phyloP scores from a whole-genome alignment of 64 coral and sea anemone species.

The Cladopsammia gracilis region DNA sequence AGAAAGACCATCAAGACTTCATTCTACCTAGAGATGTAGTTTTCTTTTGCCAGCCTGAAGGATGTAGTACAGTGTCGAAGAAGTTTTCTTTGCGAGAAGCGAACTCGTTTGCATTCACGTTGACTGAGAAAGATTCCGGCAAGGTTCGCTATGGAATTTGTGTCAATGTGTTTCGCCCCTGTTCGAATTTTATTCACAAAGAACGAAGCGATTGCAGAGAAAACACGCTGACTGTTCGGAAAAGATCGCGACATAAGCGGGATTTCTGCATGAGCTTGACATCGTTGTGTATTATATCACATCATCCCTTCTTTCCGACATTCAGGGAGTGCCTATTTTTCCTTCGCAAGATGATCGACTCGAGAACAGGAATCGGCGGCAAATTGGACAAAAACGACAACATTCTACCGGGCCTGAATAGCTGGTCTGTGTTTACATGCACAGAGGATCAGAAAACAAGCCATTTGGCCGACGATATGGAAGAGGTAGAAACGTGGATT shows the following conservation, averaged over 20 bases:
- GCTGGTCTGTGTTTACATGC: conserved; percentile 97
- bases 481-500: conserved; percentile 94
- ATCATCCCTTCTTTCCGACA: conserved; percentile 98
- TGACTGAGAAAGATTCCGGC: conserved; percentile 95
- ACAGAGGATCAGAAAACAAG: conserved; percentile 93
- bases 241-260: conserved; percentile 78
- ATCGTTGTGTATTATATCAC: conserved; percentile 93
- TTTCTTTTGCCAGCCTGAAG: conserved; percentile 99
- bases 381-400: conserved; percentile 92
- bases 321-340: conserved; percentile 98
- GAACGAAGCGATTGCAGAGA: conserved; percentile 61
- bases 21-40: conserved; percentile 94
- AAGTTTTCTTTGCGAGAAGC: conserved; percentile 96
- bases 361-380: conserved; percentile 59
- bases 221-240: conserved; percentile 46
- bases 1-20: conserved; percentile 96
- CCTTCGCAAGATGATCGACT: conserved; percentile 96
- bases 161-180: conserved; percentile 97
- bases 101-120: conserved; percentile 95
- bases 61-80: conserved; percentile 93
- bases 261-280: conserved; percentile 97
- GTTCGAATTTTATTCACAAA: conserved; percentile 78
- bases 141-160: conserved; percentile 97
- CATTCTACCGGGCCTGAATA: conserved; percentile 82
- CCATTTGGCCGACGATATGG: conserved; percentile 78